These are phyloP conservation scores for Amphipyra tragopoginis DNA, from an alignment of 2,888 invertebrate genomes.

Conservation along the genomic window DNA sequence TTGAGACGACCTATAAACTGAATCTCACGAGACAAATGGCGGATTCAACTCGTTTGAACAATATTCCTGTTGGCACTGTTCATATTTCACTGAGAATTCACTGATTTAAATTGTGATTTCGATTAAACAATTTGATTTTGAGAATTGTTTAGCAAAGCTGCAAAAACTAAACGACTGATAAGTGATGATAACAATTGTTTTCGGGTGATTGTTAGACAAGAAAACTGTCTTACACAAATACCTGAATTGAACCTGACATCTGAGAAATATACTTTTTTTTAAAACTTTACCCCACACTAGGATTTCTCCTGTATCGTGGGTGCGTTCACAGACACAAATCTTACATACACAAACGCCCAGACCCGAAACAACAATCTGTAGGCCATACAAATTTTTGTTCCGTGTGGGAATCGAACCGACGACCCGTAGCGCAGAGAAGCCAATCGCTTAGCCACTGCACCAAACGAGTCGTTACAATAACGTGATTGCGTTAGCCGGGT, in stretches of 20 bases:
- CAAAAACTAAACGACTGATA: slow-evolving; percentile 4
- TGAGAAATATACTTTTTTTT: too few species aligned
- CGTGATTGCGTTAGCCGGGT: background rate
- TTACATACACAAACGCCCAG: too few species aligned
- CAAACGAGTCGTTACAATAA: too few species aligned
- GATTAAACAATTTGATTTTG: background rate
- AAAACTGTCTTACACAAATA: slow-evolving; percentile 1
- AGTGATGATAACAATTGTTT: slow-evolving; percentile 10
- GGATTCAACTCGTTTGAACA: slow-evolving; percentile 43
- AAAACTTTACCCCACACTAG: too few species aligned
- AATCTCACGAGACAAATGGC: slow-evolving; percentile 59
- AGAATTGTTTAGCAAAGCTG: background rate
- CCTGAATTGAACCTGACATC: background rate
- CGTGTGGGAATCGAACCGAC: too few species aligned
- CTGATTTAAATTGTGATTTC: slow-evolving; percentile 6
- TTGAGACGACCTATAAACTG: slow-evolving; percentile 61
- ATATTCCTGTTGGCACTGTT: slow-evolving; percentile 38
- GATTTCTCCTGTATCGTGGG: too few species aligned
- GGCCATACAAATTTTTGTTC: too few species aligned
- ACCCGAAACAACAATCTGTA: too few species aligned
- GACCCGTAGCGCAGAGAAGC: too few species aligned
- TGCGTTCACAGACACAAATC: too few species aligned
- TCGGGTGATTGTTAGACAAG: background rate
- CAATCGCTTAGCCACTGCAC: too few species aligned
- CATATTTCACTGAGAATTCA: slow-evolving; percentile 20